Conservation (phyloP, 1,140 invertebrate genomes). For the Leptinotarsa texana region DNA sequence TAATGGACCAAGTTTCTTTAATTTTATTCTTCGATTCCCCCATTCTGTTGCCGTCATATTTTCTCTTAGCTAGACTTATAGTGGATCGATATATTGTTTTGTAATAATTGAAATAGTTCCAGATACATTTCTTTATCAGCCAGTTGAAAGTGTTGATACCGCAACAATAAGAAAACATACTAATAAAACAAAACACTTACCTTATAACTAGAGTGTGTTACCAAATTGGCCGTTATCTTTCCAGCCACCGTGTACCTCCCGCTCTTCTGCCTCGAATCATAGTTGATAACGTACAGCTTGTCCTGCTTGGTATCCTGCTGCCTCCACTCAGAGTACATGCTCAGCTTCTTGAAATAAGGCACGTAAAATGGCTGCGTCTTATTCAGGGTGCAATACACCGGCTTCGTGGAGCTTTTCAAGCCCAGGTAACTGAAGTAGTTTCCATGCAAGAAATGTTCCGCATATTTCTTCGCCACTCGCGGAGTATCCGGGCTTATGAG, state of each 20-base stretch:
- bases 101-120: too few species aligned
- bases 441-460: conserved; percentile 84
- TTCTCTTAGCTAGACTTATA: too few species aligned
- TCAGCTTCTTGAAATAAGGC: conserved; percentile 84
- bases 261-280: conserved; percentile 75
- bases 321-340: conserved; percentile 97
- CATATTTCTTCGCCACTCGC: conserved; percentile 82
- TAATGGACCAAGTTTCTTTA: too few species aligned
- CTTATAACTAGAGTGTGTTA: conserved; percentile 69
- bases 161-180: too few species aligned
- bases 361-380: conserved; percentile 95
- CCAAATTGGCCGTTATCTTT: conserved; percentile 65
- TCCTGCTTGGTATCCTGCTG: conserved; percentile 53
- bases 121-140: too few species aligned
- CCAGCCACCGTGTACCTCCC: conserved; percentile 64
- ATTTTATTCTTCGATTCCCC: too few species aligned
- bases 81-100: too few species aligned
- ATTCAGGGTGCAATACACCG: conserved; percentile 91
- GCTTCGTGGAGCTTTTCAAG: conserved; percentile 85
- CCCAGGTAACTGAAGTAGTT: conserved; percentile 92
- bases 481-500: conserved; percentile 89
- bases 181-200: conserved; percentile 35
- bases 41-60: too few species aligned
- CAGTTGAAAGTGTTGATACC: too few species aligned
- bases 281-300: conserved; percentile 54